Evolutionary conservation across 2,113 vertebrate genomes (phyloP), one percentile per base, ranked within the genome.

Genomic region (Micronycteris hirsuta): DNA sequence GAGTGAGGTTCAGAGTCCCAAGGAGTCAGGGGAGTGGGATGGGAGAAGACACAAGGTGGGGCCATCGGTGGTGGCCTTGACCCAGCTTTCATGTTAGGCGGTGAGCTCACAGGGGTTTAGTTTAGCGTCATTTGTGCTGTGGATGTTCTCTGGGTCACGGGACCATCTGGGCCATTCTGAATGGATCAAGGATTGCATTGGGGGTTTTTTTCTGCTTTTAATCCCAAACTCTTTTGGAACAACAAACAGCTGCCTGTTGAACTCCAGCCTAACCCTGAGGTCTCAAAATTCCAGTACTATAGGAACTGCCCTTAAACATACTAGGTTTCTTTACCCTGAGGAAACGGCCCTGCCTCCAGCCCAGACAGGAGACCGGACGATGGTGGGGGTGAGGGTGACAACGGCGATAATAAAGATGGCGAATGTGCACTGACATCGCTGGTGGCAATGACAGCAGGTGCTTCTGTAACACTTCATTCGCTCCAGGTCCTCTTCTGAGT

Each of bases 181-280:
- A 22, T 52, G 15, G 65, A 89, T 89, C 73, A 86, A 86, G 33
- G 68, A 76, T 38, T 58, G 22, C 68, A 52, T 1, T 86, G 24
- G 52, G 16, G 22, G 61, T 26, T 71, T 73, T 65, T 54, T 36
- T 74, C 54, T 14, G 4, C 84, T 71, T 94, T 43, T 0, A 45
- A 63, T 76, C 4, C 2, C 20, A 80, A 49, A 19, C 38, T 86
- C 38, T 90, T 94, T 86, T 80, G 85, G 41, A 96, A 80, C 16
- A 83, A n/a, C 28, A 36, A 2, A n/a, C 49, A 92, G 41, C 74
- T 91, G 22, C 47, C 52, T 45, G 0, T 88, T 90, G 61, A 90
- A 52, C 68, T 58, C 11, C 31, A 76, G 71, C 36, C 20, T 77
- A 41, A 26, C 47, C 9, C 47, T 33, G 76, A 33, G 26, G 13